phyloP scores from a whole-genome alignment of 2,888 invertebrate species.

The Colletes collaris region DNA sequence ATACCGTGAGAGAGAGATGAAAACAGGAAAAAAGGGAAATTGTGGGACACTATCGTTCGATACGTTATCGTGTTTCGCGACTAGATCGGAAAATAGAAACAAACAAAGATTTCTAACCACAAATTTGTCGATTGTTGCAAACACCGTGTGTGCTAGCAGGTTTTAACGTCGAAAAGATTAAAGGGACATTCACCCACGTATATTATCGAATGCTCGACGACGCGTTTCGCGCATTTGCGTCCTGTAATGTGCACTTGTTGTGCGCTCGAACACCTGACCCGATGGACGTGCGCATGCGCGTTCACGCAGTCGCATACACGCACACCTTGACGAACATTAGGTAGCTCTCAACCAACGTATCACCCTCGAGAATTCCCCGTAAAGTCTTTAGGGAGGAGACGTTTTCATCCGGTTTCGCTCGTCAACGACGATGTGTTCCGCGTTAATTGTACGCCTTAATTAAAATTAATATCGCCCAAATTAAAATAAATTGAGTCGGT shows the following conservation, averaged over 20 bases:
- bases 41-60: not conserved
- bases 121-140: too few species aligned
- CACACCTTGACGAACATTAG: not conserved
- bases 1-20: constrained; percentile 21
- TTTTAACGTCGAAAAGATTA: not conserved
- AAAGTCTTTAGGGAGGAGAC: constrained; percentile 57
- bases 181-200: not conserved
- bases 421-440: constrained; percentile 49
- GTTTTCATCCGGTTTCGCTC: constrained; percentile 47
- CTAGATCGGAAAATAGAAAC: not conserved
- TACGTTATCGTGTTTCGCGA: not conserved
- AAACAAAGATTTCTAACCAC: too few species aligned
- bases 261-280: constrained; percentile 18
- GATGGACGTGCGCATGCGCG: not conserved
- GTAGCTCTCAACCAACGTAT: not conserved
- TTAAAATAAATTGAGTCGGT: constrained; percentile 68
- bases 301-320: not conserved
- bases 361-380: constrained; percentile 17
- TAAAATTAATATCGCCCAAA: constrained; percentile 70
- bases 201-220: constrained; percentile 3
- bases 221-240: constrained; percentile 1
- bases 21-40: constrained; percentile 14
- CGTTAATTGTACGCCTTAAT: constrained; percentile 69
- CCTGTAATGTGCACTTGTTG: not conserved
- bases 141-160: too few species aligned